Base-by-base conservation (phyloP, 1,140 invertebrate genomes). In the Vanessa atalanta region DNA sequence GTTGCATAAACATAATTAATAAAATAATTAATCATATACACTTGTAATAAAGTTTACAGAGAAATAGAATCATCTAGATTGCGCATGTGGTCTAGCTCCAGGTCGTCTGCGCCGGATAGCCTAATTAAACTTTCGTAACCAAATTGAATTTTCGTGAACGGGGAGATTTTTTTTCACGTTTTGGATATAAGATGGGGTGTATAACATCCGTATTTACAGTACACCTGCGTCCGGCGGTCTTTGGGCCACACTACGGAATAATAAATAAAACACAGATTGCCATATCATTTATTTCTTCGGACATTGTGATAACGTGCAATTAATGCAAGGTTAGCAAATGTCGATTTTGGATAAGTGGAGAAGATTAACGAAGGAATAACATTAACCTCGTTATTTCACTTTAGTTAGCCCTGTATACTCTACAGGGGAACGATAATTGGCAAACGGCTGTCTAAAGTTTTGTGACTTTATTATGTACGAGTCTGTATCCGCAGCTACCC, bases 211-310 rank as follows among this genome's bases (percentile, higher is more conserved):
- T 81, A 71, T 84, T 70, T 71, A 70, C 76, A 76, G 79, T 82
- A 81, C 89, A 91, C 87, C 89, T 91, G 89, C 88, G 83, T 90
- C 88, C 88, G 89, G 87, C 83, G 65, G 71, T 86, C 84, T 72
- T 75, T 78, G 66, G 73, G 63, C 73, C 72, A 77, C 73, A 82
- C 80, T 82, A 81, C 73, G 70, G 63, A 76, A 77, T 84, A 84
- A 88, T 90, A 87, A 88, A 89, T 86, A 84, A 86, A 79, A 79
- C 78, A 80, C 80, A 81, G 80, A 87, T 88, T 83, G 79, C 80
- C 82, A 79, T 80, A 84, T 84, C 78, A 79, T 80, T 83, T 83
- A 83, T 83, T 84, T 15, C 51, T 71, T 61, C 51, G 43, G 60
- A 72, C 69, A 57, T 68, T 60, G 48, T 68, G 57, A 65, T 53